These are phyloP conservation scores for Carlito syrichta DNA, from an alignment of 2,113 vertebrate genomes.

Conservation along the genomic window DNA sequence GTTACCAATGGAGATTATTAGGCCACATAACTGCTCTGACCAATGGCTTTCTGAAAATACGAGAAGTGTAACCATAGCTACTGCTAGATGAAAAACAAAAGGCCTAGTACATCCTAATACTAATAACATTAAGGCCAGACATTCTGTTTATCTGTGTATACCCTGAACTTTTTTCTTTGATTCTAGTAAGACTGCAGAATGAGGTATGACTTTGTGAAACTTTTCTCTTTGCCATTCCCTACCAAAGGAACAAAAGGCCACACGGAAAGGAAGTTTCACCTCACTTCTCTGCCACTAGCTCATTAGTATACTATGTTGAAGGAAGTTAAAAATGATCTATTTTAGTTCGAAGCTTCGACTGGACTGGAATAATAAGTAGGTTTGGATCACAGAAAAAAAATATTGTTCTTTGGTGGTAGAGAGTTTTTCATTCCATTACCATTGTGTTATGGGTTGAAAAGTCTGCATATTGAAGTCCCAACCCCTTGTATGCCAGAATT, in stretches of 20 bases:
- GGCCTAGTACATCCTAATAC: background rate
- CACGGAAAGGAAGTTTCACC: rapidly evolving
- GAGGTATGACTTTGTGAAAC: background rate
- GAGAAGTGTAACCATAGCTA: background rate
- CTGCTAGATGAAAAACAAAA: background rate
- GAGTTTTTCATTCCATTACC: background rate
- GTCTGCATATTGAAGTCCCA: background rate
- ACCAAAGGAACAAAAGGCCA: background rate
- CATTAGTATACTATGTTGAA: background rate
- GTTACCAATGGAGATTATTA: background rate
- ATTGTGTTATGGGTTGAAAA: background rate
- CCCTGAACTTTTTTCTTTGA: background rate
- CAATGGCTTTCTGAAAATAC: background rate
- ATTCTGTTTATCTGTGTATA: background rate
- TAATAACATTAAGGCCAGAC: background rate
- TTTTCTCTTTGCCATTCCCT: background rate
- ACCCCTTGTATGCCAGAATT: background rate
- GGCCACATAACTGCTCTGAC: background rate
- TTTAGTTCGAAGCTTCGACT: background rate
- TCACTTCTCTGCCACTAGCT: background rate
- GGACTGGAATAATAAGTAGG: background rate
- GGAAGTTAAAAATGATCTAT: background rate
- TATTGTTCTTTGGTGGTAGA: background rate
- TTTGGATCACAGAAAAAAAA: background rate
- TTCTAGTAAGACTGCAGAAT: background rate